phyloP scores from a whole-genome alignment of 2,888 invertebrate species.

The Stramonita haemastoma region DNA sequence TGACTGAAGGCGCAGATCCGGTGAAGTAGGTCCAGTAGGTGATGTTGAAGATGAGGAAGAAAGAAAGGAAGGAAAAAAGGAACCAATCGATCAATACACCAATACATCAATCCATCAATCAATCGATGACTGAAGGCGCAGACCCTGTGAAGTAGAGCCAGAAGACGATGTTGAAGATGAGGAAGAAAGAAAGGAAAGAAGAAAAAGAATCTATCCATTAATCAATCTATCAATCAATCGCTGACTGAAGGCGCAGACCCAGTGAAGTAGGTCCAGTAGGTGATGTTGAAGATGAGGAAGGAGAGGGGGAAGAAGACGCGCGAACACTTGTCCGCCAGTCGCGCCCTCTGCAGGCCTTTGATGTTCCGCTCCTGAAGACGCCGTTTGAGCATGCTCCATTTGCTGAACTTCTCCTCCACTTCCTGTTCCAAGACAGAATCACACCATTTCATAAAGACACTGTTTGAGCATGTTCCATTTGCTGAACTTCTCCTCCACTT shows the following conservation, averaged over 20 bases:
- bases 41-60: slow-evolving; percentile 50
- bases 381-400: neutral
- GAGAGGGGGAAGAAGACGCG: slow-evolving; percentile 48
- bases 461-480: neutral
- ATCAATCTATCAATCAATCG: neutral
- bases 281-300: slow-evolving; percentile 50
- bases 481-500: too few relatives aligned
- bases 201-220: neutral
- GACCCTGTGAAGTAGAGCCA: neutral
- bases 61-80: slow-evolving; percentile 41
- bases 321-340: slow-evolving; percentile 50
- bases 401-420: neutral
- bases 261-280: slow-evolving; percentile 49
- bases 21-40: slow-evolving; percentile 49
- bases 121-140: neutral
- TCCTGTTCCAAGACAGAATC: neutral
- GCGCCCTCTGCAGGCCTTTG: slow-evolving; percentile 32
- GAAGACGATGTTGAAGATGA: too few relatives aligned
- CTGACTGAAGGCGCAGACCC: neutral
- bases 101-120: neutral
- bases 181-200: too few relatives aligned
- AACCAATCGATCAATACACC: neutral
- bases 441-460: neutral
- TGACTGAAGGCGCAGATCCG: too few relatives aligned
- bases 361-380: neutral